Evolutionary conservation across 1,140 invertebrate genomes (phyloP), one percentile per base, ranked within the genome.

Genomic region (Lasioglossum albipes): DNA sequence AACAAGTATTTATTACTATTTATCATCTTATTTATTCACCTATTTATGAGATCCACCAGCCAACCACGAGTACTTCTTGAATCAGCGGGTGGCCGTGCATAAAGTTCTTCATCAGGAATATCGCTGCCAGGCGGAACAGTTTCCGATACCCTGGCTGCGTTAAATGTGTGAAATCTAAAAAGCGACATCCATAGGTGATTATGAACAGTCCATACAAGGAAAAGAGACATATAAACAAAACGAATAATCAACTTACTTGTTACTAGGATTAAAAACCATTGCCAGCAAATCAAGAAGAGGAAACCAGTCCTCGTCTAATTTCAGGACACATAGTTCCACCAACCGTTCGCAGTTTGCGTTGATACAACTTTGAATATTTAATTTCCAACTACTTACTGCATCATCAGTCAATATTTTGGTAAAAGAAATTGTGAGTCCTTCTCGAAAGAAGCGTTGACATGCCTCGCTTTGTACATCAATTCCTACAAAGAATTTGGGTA

Each of bases 341-440:
- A 99, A 94, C 91, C 97, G 96, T 91, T 98, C 96, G 91, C 98
- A 99, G 90, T 99, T 99, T 85, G 97, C 96, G 89, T 98, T 95
- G 87, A 99, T 99, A 94, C 97, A 99, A 92, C 96, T 96, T 93
- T 99, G 98, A 89, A 99, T 99, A 92, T 99, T 99, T 90, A 96
- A 95, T 93, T 99, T 99, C 98, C 98, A 99, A 89, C 97, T 98
- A 89, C 97, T 98, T 54, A 99, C 98, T 67, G 98, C 98, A 92
- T 99, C 98, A 94, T 99, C 98, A n/a, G 98, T 99, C 87, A 99
- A 95, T 91, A 99, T 98, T 94, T 99, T 99, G 22, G 97, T 98
- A 93, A 99, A 99, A 66, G 98, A 99, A 83, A 98, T 96, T 81
- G 97, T 98, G 66, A 99, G 94, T 27, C 98, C 98, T 93, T 99